Evolutionary conservation across 1,140 invertebrate genomes (phyloP).

Genomic region (Charaxes varanes): DNA sequence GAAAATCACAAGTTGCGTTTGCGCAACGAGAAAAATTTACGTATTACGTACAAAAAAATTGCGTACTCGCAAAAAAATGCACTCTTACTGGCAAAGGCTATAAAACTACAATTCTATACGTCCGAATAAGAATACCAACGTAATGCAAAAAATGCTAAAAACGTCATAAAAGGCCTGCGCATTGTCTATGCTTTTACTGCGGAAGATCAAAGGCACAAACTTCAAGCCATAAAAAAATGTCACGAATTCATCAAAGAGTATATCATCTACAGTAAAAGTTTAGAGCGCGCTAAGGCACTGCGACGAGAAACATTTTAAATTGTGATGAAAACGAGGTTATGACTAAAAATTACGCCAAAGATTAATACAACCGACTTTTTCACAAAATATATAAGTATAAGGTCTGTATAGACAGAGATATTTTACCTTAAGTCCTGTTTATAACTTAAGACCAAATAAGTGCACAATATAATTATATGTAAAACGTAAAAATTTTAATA

Average conservation of each 20-base stretch:
- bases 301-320: slow-evolving; percentile 19
- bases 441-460: too few relatives aligned
- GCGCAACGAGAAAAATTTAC: slow-evolving; percentile 12
- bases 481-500: too few relatives aligned
- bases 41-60: slow-evolving; percentile 19
- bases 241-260: too few relatives aligned
- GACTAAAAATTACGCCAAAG: slow-evolving; percentile 18
- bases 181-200: too few relatives aligned
- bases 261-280: too few relatives aligned
- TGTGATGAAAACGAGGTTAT: slow-evolving; percentile 28
- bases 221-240: too few relatives aligned
- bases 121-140: slow-evolving; percentile 12
- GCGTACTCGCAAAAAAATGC: slow-evolving; percentile 44
- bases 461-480: too few relatives aligned
- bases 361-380: slow-evolving; percentile 22
- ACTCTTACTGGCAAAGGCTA: slow-evolving; percentile 57
- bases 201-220: too few relatives aligned
- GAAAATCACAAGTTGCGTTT: slow-evolving; percentile 20
- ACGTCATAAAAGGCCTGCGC: too few relatives aligned
- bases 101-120: slow-evolving; percentile 20
- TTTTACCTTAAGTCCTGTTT: slow-evolving; percentile 4
- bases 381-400: slow-evolving; percentile 20
- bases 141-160: slow-evolving; percentile 27
- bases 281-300: too few relatives aligned
- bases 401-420: slow-evolving; percentile 22